phyloP scores from a whole-genome alignment of 2,888 invertebrate species.

The Cepaea hortensis region DNA sequence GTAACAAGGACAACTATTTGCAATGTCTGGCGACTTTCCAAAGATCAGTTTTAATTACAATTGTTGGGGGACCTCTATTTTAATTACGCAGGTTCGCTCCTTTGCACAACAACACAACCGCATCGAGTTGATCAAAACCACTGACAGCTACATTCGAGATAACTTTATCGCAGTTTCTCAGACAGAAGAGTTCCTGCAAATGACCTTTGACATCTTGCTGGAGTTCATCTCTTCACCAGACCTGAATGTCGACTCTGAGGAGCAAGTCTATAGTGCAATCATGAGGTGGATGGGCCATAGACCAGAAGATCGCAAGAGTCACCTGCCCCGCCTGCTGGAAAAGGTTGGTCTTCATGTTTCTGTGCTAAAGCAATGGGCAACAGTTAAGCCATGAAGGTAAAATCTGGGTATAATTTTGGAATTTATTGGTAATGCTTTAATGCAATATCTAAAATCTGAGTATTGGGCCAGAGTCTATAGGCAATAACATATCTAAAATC shows the following conservation, averaged over 20 bases:
- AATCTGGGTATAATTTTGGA: too few relatives aligned
- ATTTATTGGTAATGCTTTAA: too few relatives aligned
- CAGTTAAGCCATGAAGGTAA: background rate
- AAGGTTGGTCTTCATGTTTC: conserved; percentile 22
- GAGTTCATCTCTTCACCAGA: conserved; percentile 69
- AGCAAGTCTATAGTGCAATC: conserved; percentile 65
- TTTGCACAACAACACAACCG: conserved; percentile 77
- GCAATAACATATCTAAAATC: too few relatives aligned
- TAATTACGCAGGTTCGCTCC: conserved; percentile 64
- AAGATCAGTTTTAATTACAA: too few relatives aligned
- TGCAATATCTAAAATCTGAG: too few relatives aligned
- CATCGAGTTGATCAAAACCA: conserved; percentile 69
- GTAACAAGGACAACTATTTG: too few relatives aligned
- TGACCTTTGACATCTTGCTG: conserved; percentile 69
- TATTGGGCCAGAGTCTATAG: too few relatives aligned
- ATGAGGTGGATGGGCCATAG: conserved; percentile 76
- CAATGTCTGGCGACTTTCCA: too few relatives aligned
- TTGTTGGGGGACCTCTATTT: too few relatives aligned
- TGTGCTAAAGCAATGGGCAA: background rate
- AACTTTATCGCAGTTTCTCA: conserved; percentile 71
- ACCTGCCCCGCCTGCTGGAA: conserved; percentile 70
- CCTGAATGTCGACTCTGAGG: conserved; percentile 70
- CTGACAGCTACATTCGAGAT: conserved; percentile 72
- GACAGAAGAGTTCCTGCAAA: conserved; percentile 71
- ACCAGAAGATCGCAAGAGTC: conserved; percentile 62